These are phyloP conservation scores for Thermophis baileyi DNA, from an alignment of 2,113 vertebrate genomes.

Conservation along the genomic window DNA sequence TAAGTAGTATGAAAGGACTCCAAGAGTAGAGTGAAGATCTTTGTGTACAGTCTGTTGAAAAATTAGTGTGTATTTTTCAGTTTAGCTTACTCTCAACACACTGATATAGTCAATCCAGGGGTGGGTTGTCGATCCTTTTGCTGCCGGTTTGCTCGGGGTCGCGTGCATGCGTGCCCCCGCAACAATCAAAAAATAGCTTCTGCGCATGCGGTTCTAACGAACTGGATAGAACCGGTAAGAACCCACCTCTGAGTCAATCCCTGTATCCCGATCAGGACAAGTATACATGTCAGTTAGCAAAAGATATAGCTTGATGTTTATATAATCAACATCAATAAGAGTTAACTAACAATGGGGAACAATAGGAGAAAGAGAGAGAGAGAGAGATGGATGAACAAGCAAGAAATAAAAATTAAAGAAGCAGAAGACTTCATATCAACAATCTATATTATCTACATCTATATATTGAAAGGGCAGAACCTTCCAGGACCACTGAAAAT, in stretches of 20 bases:
- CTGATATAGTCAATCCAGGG: neutral
- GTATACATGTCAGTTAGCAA: neutral
- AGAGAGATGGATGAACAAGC: neutral
- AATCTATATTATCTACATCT: neutral
- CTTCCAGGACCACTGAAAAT: neutral
- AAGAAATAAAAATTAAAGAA: neutral
- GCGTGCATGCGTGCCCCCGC: too few relatives aligned
- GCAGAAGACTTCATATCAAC: neutral
- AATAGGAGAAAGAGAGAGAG: neutral
- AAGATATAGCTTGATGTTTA: neutral
- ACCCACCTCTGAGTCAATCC: too few relatives aligned
- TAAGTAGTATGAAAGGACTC: neutral
- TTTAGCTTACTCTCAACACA: neutral
- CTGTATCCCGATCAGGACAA: neutral
- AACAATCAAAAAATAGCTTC: too few relatives aligned
- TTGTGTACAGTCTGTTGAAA: neutral
- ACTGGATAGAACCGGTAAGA: too few relatives aligned
- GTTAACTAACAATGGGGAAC: neutral
- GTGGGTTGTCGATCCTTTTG: too few relatives aligned
- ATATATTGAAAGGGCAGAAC: neutral
- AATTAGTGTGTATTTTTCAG: neutral
- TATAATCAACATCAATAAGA: neutral
- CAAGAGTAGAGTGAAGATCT: neutral
- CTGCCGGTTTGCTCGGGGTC: too few relatives aligned
- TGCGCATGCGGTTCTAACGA: too few relatives aligned